These are phyloP conservation scores for Hydroisotoma schaefferi DNA, from an alignment of 2,888 invertebrate genomes.

Conservation along the genomic window DNA sequence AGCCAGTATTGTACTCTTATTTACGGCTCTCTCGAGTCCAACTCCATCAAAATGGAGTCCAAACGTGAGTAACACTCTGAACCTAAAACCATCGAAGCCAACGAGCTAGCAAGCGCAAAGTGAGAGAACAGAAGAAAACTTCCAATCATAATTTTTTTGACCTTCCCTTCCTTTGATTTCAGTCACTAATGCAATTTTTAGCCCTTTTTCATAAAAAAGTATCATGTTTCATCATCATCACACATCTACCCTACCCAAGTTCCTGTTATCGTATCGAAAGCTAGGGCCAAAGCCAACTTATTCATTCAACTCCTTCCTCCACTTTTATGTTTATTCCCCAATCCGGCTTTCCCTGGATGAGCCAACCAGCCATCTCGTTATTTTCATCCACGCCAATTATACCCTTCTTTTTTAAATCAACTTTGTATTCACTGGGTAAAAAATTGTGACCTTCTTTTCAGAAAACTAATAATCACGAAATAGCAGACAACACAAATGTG, in stretches of 20 bases:
- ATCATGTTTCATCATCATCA: constrained; percentile 34
- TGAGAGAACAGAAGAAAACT: constrained; percentile 22
- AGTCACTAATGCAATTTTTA: constrained; percentile 40
- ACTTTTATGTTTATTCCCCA: constrained; percentile 10
- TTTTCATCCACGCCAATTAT: constrained; percentile 4
- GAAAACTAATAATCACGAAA: no score
- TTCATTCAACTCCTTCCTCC: constrained; percentile 13
- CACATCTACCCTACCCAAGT: constrained; percentile 19
- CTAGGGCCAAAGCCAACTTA: constrained; percentile 6
- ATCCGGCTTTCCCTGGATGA: not conserved
- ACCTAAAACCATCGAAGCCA: no score
- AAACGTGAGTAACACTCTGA: constrained; percentile 26
- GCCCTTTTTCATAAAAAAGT: constrained; percentile 39
- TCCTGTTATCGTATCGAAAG: not conserved
- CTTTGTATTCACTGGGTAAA: no score
- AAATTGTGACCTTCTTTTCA: no score
- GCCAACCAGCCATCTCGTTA: no score
- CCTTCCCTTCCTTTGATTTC: constrained; percentile 36
- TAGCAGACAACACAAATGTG: no score
- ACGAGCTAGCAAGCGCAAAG: not conserved
- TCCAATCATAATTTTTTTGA: constrained; percentile 44
- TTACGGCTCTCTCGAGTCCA: constrained; percentile 47
- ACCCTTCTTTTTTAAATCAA: no score
- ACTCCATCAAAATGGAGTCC: constrained; percentile 44
- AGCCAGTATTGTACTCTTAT: constrained; percentile 45